These are phyloP conservation scores for Thalassophryne amazonica DNA, from an alignment of 2,797 vertebrate species.

Conservation along the genomic window DNA sequence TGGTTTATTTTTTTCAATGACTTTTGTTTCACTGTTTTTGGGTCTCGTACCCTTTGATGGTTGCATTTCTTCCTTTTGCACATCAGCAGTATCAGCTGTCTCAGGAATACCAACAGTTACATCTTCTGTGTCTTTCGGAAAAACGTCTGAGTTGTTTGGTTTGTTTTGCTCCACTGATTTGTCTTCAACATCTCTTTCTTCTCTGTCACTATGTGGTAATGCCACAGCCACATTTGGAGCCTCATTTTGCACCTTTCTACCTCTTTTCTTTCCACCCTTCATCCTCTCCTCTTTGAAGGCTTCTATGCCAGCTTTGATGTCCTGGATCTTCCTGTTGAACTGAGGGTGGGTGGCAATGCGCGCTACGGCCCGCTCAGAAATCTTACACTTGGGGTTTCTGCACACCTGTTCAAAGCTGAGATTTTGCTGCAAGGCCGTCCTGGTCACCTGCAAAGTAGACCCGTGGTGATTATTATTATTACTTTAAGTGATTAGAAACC, in stretches of 20 bases:
- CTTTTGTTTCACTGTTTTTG: conserved; percentile 11
- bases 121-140: not conserved
- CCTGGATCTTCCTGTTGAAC: conserved; percentile 84
- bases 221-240: not conserved
- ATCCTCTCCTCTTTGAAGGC: conserved; percentile 72
- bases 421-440: conserved; percentile 83
- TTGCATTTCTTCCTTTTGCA: conserved; percentile 9
- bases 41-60: not conserved
- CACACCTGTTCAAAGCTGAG: conserved; percentile 87
- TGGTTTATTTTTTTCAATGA: conserved; percentile 1
- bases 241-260: conserved; percentile 9
- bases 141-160: no score
- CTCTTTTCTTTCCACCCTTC: conserved; percentile 1
- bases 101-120: no score
- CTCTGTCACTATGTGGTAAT: not conserved
- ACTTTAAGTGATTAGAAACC: no score
- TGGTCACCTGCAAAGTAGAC: conserved; percentile 78
- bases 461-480: no score
- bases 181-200: conserved; percentile 4
- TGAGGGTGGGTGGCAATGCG: conserved; percentile 87
- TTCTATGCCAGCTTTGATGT: conserved; percentile 76
- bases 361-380: conserved; percentile 83
- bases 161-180: not conserved
- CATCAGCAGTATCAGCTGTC: not conserved
- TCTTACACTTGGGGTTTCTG: conserved; percentile 81